Conservation (phyloP, 2,113 vertebrate genomes). For the Chaetodon trifascialis region DNA sequence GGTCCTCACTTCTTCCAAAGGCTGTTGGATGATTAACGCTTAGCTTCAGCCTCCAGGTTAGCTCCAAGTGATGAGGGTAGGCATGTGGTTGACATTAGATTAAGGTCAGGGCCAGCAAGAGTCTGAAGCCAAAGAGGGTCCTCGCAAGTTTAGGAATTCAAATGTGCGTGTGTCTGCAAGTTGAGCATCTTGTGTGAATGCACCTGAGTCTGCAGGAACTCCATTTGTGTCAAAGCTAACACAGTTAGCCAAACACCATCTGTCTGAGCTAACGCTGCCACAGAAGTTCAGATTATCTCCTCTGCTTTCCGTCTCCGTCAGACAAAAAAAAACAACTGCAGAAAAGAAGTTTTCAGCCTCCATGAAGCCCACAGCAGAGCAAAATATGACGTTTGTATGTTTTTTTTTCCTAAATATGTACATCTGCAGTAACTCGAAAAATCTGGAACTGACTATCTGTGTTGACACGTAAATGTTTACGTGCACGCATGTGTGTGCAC, state of each 20-base stretch:
- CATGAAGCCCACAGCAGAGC: background rate
- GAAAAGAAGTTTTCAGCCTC: background rate
- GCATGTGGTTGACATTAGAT: background rate
- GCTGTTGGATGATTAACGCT: background rate
- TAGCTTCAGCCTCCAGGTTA: background rate
- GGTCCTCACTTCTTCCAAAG: background rate
- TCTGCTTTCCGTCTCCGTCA: background rate
- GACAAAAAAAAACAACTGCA: background rate
- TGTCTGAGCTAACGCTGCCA: background rate
- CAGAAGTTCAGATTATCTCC: background rate
- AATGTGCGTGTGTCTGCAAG: background rate
- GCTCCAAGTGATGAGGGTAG: background rate
- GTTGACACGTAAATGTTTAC: constrained; percentile 17
- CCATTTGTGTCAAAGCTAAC: background rate
- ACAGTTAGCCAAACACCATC: background rate
- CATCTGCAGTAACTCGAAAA: constrained; percentile 14
- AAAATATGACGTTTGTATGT: background rate
- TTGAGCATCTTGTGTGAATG: background rate
- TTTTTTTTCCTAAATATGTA: background rate
- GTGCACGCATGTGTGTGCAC: constrained; percentile 18
- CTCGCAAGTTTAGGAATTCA: background rate
- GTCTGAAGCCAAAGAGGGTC: background rate
- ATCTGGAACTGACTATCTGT: constrained; percentile 8
- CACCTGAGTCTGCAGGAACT: constrained; percentile 22
- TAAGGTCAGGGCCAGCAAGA: background rate